These are phyloP conservation scores for Bombus huntii DNA, from an alignment of 1,140 invertebrate species.

Conservation along the genomic window DNA sequence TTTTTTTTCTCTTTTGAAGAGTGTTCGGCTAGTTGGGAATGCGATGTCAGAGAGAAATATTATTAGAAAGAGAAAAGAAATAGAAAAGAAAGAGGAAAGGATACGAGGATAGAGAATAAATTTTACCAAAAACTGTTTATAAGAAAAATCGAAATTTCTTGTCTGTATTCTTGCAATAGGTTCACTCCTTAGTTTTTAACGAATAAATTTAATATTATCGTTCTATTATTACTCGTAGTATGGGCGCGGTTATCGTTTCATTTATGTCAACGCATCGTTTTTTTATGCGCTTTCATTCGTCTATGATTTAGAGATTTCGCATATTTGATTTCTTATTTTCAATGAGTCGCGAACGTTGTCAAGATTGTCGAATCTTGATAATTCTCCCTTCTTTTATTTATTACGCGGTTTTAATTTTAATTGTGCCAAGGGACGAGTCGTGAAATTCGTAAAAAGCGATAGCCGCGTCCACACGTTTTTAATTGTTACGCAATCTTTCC, in stretches of 20 bases:
- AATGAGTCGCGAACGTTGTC: not conserved
- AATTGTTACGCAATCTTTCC: conserved; percentile 14
- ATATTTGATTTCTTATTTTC: conserved; percentile 1
- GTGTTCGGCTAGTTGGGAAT: conserved; percentile 26
- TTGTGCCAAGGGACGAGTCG: not conserved
- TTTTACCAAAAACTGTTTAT: conserved; percentile 19
- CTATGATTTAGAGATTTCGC: not conserved
- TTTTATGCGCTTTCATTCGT: not conserved
- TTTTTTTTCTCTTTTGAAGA: not conserved
- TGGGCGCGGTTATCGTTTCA: conserved; percentile 16
- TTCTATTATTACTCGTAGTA: conserved; percentile 27
- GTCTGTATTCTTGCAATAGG: conserved; percentile 36
- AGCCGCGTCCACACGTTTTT: conserved; percentile 33
- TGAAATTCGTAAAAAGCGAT: conserved; percentile 17
- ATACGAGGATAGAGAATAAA: not conserved
- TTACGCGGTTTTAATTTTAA: not conserved
- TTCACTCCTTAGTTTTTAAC: conserved; percentile 48
- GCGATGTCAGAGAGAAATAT: not conserved
- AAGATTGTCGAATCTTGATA: not conserved
- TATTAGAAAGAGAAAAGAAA: not conserved
- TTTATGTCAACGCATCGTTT: not conserved
- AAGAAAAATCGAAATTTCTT: conserved; percentile 34
- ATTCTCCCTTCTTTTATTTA: conserved; percentile 15
- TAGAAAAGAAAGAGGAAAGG: not conserved
- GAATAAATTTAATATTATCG: conserved; percentile 48